These are phyloP conservation scores for Eulacestoma nigropectus DNA, from an alignment of 2,113 vertebrate species.

Conservation along the genomic window DNA sequence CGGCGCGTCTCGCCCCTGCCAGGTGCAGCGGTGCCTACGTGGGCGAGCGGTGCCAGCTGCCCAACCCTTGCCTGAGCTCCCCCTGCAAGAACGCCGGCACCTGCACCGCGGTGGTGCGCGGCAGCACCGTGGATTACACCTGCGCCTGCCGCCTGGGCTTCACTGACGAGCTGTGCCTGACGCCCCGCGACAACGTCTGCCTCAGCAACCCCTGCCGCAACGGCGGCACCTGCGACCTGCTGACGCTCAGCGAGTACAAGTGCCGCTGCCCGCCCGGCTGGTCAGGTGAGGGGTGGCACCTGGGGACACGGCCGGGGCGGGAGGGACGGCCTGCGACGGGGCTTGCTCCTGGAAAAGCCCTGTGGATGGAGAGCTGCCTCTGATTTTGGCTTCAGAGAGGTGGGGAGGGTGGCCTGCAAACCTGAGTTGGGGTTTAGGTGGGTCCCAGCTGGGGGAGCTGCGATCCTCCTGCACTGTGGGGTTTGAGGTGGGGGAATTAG, in stretches of 20 bases:
- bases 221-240: slow-evolving; percentile 85
- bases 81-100: slow-evolving; percentile 83
- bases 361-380: background rate
- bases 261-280: slow-evolving; percentile 90
- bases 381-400: background rate
- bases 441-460: background rate
- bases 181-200: slow-evolving; percentile 77
- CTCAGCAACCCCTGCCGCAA: slow-evolving; percentile 85
- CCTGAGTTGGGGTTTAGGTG: fast-evolving
- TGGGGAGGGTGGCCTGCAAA: background rate
- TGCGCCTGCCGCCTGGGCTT: slow-evolving; percentile 84
- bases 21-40: slow-evolving; percentile 78
- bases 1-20: fast-evolving
- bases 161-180: slow-evolving; percentile 81
- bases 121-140: slow-evolving; percentile 68
- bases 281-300: slow-evolving; percentile 77
- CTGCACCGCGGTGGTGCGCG: slow-evolving; percentile 67
- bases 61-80: slow-evolving; percentile 79
- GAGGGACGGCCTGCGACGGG: fast-evolving
- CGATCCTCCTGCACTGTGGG: fast-evolving
- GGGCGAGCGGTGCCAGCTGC: slow-evolving; percentile 83
- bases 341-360: background rate
- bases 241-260: slow-evolving; percentile 78
- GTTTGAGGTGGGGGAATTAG: background rate
- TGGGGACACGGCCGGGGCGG: fast-evolving